Evolutionary conservation across 2,888 invertebrate genomes (phyloP), one percentile per base, ranked within the genome.

Genomic region (Cheilosia variabilis): DNA sequence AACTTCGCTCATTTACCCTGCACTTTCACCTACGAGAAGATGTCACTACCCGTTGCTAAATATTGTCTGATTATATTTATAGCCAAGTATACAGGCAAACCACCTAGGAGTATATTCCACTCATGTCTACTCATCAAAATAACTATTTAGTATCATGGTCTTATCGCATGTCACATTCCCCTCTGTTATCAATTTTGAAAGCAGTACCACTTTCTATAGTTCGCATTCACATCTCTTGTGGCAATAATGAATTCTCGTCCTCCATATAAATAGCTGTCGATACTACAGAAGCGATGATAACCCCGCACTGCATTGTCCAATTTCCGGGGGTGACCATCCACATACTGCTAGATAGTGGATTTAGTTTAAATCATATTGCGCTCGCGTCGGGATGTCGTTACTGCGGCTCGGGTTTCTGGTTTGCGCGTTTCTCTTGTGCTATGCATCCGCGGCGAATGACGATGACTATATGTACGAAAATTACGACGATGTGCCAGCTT

Each of bases 381-480:
- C 27, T 43, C 31, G 66, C 41, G 41, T 52, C 1, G 68, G 55
- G 66, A 76, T 68, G 76, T 60, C 37, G 22, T 50, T 66, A 6
- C 19, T 22, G 24, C 58, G 60, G n/a, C 55, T 19, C 15, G 41
- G 37, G 24, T 3, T 65, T 1, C 0, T 68, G 15, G 5, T 43
- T 34, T 58, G n/a, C 57, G 22, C 22, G 1, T 24, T 43, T 13
- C 50, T 58, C 15, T 60, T 24, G 31, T 66, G 37, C 19, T 60
- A 22, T 3, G 53, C 41, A 15, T 22, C 58, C 9, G 65, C 37
- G 7, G 72, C 52, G 2, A 24, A 47, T 5, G 71, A 72, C 13
- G 58, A 72, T 5, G 50, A 65, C 19, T 71, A 72, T 24, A 24
- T 65, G 9, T 71, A 72, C 10, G 78, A 71, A 4, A 57, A 22